Conservation (phyloP, 2,113 vertebrate genomes). For the Cynoglossus semilaevis region DNA sequence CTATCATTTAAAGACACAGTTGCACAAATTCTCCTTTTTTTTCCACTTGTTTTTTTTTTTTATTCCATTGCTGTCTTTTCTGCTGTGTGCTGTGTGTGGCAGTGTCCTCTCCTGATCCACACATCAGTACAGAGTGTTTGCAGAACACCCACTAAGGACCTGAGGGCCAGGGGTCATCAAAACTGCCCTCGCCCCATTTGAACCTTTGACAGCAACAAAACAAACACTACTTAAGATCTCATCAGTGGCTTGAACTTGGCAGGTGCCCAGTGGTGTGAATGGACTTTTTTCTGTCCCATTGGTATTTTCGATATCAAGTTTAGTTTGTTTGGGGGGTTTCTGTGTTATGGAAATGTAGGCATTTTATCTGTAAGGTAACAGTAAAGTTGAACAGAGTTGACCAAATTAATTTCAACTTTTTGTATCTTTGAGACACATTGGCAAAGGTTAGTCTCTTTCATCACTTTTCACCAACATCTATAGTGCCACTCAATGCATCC, state of each 20-base stretch:
- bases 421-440: too few relatives aligned
- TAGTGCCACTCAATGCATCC: too few relatives aligned
- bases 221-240: slow-evolving; percentile 70
- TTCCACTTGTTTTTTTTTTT: slow-evolving; percentile 40
- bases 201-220: slow-evolving; percentile 70
- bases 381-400: too few relatives aligned
- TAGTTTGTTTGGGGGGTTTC: slow-evolving; percentile 8
- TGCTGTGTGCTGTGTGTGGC: slow-evolving; percentile 38
- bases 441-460: too few relatives aligned
- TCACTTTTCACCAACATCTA: too few relatives aligned
- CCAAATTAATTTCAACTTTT: too few relatives aligned
- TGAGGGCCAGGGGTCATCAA: slow-evolving; percentile 71
- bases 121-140: slow-evolving; percentile 68
- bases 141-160: slow-evolving; percentile 72
- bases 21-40: slow-evolving; percentile 26
- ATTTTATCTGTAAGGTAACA: too few relatives aligned
- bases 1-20: too few relatives aligned
- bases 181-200: slow-evolving; percentile 66
- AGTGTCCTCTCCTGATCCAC: slow-evolving; percentile 61
- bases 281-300: slow-evolving; percentile 41
- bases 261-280: slow-evolving; percentile 47
- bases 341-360: neutral
- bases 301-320: slow-evolving; percentile 43
- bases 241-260: slow-evolving; percentile 72
- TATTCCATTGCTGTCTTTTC: slow-evolving; percentile 62